These are phyloP conservation scores for Ecdyonurus torrentis DNA, from an alignment of 2,888 invertebrate species.

Conservation along the genomic window DNA sequence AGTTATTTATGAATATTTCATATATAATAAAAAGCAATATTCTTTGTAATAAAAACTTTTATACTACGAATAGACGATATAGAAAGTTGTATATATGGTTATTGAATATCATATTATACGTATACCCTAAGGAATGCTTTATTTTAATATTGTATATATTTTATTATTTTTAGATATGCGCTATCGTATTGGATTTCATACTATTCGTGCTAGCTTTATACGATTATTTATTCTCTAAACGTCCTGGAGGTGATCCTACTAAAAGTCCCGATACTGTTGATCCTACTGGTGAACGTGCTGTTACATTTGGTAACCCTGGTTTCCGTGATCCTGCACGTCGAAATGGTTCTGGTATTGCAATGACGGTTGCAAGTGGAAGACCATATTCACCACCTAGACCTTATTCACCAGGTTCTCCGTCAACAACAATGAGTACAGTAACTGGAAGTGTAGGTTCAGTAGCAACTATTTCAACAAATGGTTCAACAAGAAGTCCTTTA, in stretches of 20 bases:
- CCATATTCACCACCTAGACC: conserved; percentile 36
- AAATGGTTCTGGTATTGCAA: conserved; percentile 38
- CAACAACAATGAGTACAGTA: not conserved
- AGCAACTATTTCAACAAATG: conserved; percentile 48
- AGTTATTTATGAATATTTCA: too few species aligned
- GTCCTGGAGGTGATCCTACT: conserved; percentile 60
- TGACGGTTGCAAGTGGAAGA: conserved; percentile 76
- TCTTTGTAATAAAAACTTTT: too few species aligned
- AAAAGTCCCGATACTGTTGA: conserved; percentile 23
- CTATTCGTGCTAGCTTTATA: conserved; percentile 64
- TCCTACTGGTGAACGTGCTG: conserved; percentile 37
- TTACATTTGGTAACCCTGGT: conserved; percentile 74
- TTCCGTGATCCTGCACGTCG: conserved; percentile 41
- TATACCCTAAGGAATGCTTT: too few species aligned
- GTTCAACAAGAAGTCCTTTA: conserved; percentile 38
- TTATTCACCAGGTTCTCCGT: not conserved
- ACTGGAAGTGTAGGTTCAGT: conserved; percentile 51
- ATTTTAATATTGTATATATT: too few species aligned
- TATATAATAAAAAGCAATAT: too few species aligned
- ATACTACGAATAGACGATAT: too few species aligned
- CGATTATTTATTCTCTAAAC: conserved; percentile 60
- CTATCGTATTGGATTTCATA: conserved; percentile 55
- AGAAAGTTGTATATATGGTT: too few species aligned
- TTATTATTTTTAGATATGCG: conserved; percentile 62
- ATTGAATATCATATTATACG: too few species aligned